Evolutionary conservation across 2,113 vertebrate genomes (phyloP).

Genomic region (Rhinogobius similis): DNA sequence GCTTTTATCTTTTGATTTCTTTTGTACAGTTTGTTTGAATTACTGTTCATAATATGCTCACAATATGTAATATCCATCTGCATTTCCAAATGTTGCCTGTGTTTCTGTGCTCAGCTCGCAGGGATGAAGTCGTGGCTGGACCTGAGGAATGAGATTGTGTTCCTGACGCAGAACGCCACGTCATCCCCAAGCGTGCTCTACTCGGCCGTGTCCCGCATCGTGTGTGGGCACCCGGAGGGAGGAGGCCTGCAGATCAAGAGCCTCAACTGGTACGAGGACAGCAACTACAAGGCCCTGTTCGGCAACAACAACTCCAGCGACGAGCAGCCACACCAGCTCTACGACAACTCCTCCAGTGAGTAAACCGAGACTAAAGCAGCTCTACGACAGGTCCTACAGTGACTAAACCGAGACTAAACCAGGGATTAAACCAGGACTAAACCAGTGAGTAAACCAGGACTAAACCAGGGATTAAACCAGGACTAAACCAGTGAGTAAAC

Average conservation of each 20-base stretch:
- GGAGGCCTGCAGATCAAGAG: constrained; percentile 97
- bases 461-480: too few species aligned
- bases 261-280: constrained; percentile 98
- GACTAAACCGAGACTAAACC: constrained; percentile 12
- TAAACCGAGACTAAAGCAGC: not conserved
- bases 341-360: constrained; percentile 80
- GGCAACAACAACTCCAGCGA: constrained; percentile 84
- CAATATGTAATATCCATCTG: too few species aligned
- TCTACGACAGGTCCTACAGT: constrained; percentile 81
- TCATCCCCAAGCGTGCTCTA: constrained; percentile 88
- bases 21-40: too few species aligned
- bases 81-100: not conserved
- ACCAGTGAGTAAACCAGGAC: too few species aligned
- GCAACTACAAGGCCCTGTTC: constrained; percentile 96
- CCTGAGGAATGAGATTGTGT: constrained; percentile 90
- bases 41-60: too few species aligned
- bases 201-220: constrained; percentile 91
- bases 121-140: constrained; percentile 92
- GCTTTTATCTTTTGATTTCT: too few species aligned
- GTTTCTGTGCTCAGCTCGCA: constrained; percentile 76
- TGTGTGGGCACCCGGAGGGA: constrained; percentile 93
- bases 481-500: too few species aligned
- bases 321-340: constrained; percentile 77
- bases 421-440: too few species aligned
- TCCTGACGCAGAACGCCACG: constrained; percentile 83